Base-by-base conservation (phyloP, 2,888 invertebrate genomes). In the Acronicta psi region DNA sequence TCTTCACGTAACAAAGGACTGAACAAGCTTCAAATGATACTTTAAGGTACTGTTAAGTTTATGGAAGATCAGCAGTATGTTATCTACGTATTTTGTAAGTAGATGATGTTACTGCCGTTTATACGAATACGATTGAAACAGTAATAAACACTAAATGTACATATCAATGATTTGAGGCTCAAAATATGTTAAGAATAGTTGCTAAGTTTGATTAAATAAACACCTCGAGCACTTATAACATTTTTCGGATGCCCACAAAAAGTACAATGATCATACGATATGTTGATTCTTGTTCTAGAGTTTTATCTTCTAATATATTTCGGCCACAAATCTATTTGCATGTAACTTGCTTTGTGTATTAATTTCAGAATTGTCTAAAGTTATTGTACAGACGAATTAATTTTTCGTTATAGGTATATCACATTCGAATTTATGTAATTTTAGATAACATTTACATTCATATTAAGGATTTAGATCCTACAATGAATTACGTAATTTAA, bases 371-470 rank as follows among this genome's bases (percentile, higher is more conserved):
- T 70, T 74, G 65, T 83, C 69, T 65, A 58, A 65, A 84, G 81
- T 85, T 87, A 82, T 82, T 83, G 80, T 85, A 79, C 74, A 84
- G 73, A 82, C 75, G 75, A 82, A 80, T 81, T 73, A 73, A 75
- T 84, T 83, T 81, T 65, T 79, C 75, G 76, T 78, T 80, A 68
- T 84, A 82, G 75, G 74, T 73, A 80, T 86, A 83, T 86, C 84
- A 83, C 82, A 82, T 88, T 90, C 86, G 90, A 90, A 90, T 88
- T 90, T 87, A 87, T 86, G 82, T 90, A 89, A 87, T 88, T 91
- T 92, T 91, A 89, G 84, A 92, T 81, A 84, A 83, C 80, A 80
- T 87, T 87, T 89, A 88, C 85, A 88, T 87, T 82, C 77, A 83
- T 70, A 71, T 79, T 79, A 65, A 69, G 61, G 40, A 29, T 29